phyloP scores from a whole-genome alignment of 2,888 invertebrate genomes.

The Coenonympha glycerion region DNA sequence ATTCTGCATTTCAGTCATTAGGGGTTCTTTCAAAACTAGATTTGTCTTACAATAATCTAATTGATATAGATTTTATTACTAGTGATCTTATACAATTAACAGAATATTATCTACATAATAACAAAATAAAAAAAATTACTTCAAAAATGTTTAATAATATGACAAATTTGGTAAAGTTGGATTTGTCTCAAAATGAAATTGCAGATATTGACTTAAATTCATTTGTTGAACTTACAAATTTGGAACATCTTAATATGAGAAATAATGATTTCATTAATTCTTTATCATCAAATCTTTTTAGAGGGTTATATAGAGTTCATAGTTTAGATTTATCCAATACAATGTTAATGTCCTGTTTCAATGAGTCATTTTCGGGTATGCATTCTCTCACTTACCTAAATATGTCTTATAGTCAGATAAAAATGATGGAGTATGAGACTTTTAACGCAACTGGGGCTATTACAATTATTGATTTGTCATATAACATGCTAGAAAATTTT shows the following conservation, averaged over 20 bases:
- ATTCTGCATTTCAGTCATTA: constrained; percentile 13
- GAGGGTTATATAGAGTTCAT: constrained; percentile 2
- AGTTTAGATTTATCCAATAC: constrained; percentile 12
- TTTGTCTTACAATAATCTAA: constrained; percentile 18
- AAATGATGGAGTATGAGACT: constrained; percentile 17
- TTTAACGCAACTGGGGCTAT: constrained; percentile 14
- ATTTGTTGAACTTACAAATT: constrained; percentile 15
- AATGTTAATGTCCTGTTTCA: constrained; percentile 2
- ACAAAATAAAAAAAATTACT: constrained; percentile 16
- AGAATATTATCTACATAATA: constrained; percentile 17
- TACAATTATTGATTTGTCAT: constrained; percentile 18
- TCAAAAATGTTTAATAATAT: constrained; percentile 12
- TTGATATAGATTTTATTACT: constrained; percentile 13
- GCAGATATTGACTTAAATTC: constrained; percentile 11
- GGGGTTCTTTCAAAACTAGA: constrained; percentile 13
- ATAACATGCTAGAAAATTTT: constrained; percentile 15
- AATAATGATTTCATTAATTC: constrained; percentile 6
- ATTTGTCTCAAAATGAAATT: constrained; percentile 17
- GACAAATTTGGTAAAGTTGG: constrained; percentile 6
- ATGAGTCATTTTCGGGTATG: constrained; percentile 14
- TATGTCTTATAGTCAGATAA: constrained; percentile 12
- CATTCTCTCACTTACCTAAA: constrained; percentile 7
- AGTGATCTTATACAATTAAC: constrained; percentile 12
- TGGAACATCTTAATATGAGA: constrained; percentile 10
- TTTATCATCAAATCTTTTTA: constrained; percentile 10